These are phyloP conservation scores for Circaetus gallicus DNA, from an alignment of 2,113 vertebrate genomes.

Conservation along the genomic window DNA sequence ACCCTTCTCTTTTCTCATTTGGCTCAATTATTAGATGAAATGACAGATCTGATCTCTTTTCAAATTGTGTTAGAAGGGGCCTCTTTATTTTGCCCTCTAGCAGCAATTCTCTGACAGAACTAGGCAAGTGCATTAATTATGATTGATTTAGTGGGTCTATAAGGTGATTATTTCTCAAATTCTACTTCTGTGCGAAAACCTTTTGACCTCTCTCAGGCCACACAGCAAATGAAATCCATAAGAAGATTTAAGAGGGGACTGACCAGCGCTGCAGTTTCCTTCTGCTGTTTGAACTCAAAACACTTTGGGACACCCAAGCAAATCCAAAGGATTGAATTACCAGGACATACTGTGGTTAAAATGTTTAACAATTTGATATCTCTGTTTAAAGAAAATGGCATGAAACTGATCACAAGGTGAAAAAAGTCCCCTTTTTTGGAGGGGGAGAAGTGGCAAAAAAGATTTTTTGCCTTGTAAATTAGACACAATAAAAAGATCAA, in stretches of 20 bases:
- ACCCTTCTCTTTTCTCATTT: conserved; percentile 83
- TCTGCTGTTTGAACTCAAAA: conserved; percentile 78
- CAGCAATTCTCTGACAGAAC: conserved; percentile 83
- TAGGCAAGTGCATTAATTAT: conserved; percentile 92
- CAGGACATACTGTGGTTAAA: conserved; percentile 29
- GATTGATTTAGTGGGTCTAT: conserved; percentile 92
- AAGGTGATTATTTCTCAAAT: conserved; percentile 93
- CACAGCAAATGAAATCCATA: conserved; percentile 89
- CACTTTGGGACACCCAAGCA: conserved; percentile 68
- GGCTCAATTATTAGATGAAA: conserved; percentile 91
- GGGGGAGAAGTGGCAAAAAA: not conserved
- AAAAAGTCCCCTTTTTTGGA: not conserved
- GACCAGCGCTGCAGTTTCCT: conserved; percentile 62
- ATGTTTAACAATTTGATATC: conserved; percentile 68
- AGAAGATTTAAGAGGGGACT: conserved; percentile 84
- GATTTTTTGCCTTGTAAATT: conserved; percentile 14
- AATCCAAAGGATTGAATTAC: conserved; percentile 74
- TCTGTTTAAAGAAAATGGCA: conserved; percentile 56
- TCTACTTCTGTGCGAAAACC: conserved; percentile 86
- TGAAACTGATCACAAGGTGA: not conserved
- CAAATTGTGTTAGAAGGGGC: conserved; percentile 84
- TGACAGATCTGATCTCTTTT: conserved; percentile 92
- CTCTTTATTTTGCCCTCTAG: conserved; percentile 85
- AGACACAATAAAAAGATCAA: not conserved
- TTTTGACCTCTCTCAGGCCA: conserved; percentile 90